Evolutionary conservation across 1,140 invertebrate species (phyloP), one percentile per base, ranked within the genome.

Genomic region (Heliconius nattereri): DNA sequence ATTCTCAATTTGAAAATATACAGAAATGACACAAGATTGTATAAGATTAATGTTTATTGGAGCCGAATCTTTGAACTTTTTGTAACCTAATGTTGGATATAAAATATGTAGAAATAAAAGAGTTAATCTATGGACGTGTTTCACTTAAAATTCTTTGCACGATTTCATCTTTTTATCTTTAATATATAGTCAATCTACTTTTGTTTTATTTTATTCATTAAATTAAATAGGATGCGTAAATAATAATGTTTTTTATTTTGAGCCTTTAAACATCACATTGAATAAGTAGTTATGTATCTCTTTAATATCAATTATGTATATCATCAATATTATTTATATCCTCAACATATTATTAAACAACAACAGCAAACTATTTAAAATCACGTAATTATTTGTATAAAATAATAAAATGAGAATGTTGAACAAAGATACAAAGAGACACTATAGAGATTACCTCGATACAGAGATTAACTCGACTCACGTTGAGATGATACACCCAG

Each of bases 101-200:
- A 84, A 45, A 26, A 76, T 37, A 23, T 57, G 78, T 78, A 87
- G 84, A 83, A 78, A 82, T 87, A 87, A 91, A 90, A 85, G 85
- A 87, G 84, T 90, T 92, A 92, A 94, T 90, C 86, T 91, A 92
- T 92, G 92, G 91, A 90, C 92, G 92, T 94, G 92, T 94, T 92
- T 94, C 90, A 92, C 89, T 87, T 91, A 90, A 91, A 86, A 84
- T 92, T 92, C 90, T 90, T 89, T 92, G 92, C 91, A 92, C 91
- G 84, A 89, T 89, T 90, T 91, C 88, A 89, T 92, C 90, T 91
- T 89, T 71, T 86, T 89, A 91, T 87, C 81, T 88, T 89, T 85
- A 86, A 81, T 92, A 90, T 93, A 93, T 87, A 91, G 88, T 90
- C 78, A 86, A 89, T 89, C 85, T 78, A 83, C 85, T 83, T 76